Conservation (phyloP, 2,888 invertebrate genomes). For the Chloroclysta siterata region DNA sequence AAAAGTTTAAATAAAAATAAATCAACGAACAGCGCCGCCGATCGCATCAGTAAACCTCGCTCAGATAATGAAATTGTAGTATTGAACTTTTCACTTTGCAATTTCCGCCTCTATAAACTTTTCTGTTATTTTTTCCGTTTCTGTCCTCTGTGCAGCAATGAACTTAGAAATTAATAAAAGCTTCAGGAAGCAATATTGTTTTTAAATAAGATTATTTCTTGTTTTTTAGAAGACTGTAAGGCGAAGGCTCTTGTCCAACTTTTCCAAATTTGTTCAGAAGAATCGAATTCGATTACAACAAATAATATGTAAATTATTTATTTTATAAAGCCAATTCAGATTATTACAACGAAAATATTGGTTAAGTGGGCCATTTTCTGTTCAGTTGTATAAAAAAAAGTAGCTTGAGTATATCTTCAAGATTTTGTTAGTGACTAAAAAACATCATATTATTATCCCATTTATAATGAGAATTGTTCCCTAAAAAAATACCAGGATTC, state of each 20-base stretch:
- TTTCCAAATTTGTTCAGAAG: neutral
- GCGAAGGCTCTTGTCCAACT: neutral
- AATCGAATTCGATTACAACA: no score
- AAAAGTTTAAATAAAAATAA: conserved; percentile 23
- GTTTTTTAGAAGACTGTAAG: neutral
- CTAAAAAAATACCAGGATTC: no score
- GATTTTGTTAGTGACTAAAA: no score
- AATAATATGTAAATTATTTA: no score
- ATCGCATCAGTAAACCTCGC: conserved; percentile 22
- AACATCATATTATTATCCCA: no score
- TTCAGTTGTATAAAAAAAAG: no score
- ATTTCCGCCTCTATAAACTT: conserved; percentile 45
- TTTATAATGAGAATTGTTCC: no score
- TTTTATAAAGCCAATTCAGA: no score
- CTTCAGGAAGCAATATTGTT: neutral
- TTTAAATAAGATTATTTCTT: neutral
- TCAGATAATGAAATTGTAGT: conserved; percentile 48
- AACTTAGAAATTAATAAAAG: conserved; percentile 7
- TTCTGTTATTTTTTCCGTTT: conserved; percentile 28
- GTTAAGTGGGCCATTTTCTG: no score
- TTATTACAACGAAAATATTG: no score
- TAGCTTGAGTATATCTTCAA: no score
- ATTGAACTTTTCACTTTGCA: conserved; percentile 57
- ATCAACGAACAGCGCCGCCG: conserved; percentile 8
- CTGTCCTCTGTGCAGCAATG: conserved; percentile 23